Conservation (phyloP, 2,797 vertebrate species). For the Lithobates pipiens region DNA sequence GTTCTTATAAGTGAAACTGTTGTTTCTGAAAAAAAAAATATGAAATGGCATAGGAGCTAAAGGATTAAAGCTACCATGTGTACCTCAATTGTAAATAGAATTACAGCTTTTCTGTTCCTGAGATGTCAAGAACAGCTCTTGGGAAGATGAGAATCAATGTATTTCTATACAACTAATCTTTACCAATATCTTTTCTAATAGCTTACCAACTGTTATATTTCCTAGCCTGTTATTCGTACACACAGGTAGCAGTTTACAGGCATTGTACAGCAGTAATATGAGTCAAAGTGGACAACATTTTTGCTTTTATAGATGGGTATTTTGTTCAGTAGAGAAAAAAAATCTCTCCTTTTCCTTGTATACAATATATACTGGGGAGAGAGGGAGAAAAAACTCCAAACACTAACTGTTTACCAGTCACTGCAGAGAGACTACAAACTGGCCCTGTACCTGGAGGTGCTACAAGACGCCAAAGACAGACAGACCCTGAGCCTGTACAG, state of each 20-base stretch:
- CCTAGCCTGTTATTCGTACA: neutral
- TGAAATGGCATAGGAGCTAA: neutral
- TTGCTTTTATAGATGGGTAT: too few relatives aligned
- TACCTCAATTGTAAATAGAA: neutral
- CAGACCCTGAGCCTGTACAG: too few relatives aligned
- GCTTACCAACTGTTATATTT: slow-evolving; percentile 29
- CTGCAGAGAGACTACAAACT: too few relatives aligned
- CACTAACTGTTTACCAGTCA: too few relatives aligned
- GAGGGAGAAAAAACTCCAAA: too few relatives aligned
- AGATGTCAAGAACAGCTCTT: slow-evolving; percentile 2
- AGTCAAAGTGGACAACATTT: neutral
- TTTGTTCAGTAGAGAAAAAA: too few relatives aligned
- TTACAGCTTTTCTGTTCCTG: slow-evolving; percentile 5
- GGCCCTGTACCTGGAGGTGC: too few relatives aligned
- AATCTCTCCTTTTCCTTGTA: too few relatives aligned
- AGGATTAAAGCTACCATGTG: neutral
- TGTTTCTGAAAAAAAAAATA: neutral
- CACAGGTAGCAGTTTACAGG: slow-evolving; percentile 5
- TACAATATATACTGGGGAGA: too few relatives aligned
- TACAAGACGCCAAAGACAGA: too few relatives aligned
- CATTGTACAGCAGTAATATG: neutral
- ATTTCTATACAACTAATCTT: slow-evolving; percentile 35
- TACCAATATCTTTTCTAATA: slow-evolving; percentile 25
- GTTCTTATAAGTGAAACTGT: too few relatives aligned
- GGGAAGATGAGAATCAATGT: slow-evolving; percentile 5